Conservation (phyloP, 30 jellyfish, hydroid and myxozoan genomes). For the Rhopilema esculentum region DNA sequence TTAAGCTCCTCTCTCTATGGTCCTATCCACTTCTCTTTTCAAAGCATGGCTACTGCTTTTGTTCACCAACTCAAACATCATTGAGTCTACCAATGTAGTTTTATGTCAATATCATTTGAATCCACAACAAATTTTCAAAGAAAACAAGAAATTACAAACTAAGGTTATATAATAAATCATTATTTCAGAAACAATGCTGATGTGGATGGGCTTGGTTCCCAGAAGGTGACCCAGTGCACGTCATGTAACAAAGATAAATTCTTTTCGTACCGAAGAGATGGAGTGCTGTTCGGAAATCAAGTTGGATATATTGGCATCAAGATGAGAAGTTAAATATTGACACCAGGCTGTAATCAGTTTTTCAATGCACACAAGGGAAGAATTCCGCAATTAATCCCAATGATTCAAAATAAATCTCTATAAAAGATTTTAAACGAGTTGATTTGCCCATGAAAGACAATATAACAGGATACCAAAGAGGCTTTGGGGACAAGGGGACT, state of each 20-base stretch:
- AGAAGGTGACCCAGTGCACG: slow-evolving; percentile 76
- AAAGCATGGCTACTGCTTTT: too few species aligned
- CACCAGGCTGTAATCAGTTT: not conserved
- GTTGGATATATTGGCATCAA: slow-evolving; percentile 77
- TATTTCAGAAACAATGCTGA: slow-evolving; percentile 11
- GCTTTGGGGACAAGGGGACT: too few species aligned
- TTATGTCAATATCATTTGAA: too few species aligned
- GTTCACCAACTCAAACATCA: too few species aligned
- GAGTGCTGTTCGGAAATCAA: slow-evolving; percentile 76
- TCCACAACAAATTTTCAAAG: too few species aligned
- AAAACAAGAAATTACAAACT: too few species aligned
- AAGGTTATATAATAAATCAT: not conserved
- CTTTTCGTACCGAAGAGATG: slow-evolving; percentile 83
- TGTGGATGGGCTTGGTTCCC: slow-evolving; percentile 27
- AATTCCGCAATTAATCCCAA: not conserved
- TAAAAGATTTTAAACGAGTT: too few species aligned
- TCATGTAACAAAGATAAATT: slow-evolving; percentile 69
- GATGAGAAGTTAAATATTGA: not conserved
- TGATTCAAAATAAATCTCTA: not conserved
- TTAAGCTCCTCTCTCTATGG: too few species aligned
- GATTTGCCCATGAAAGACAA: too few species aligned
- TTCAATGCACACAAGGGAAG: not conserved
- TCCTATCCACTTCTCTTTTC: too few species aligned
- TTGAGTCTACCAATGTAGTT: too few species aligned
- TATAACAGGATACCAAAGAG: too few species aligned